Evolutionary conservation across 2,888 invertebrate genomes (phyloP).

Genomic region (Exephanes ischioxanthus): DNA sequence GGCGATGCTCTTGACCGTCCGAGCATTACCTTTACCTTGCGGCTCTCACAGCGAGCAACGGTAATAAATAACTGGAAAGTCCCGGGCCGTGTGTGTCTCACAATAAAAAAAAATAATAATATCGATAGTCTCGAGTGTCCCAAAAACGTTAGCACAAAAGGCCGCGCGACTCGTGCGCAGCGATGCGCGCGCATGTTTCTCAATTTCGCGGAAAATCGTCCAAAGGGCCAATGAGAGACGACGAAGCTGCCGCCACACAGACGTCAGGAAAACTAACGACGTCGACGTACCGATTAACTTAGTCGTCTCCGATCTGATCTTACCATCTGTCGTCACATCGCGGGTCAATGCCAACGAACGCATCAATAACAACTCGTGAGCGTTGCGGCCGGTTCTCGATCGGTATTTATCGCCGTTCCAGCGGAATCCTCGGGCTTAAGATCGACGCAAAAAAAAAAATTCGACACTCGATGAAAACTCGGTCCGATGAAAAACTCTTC

Average conservation of each 20-base stretch:
- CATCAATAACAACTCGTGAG: slow-evolving; percentile 59
- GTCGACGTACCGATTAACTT: background rate
- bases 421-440: background rate
- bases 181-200: background rate
- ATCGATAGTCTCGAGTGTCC: background rate
- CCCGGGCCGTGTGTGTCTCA: slow-evolving; percentile 51
- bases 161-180: background rate
- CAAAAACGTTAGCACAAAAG: background rate
- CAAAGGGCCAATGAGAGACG: no score
- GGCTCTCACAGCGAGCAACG: slow-evolving; percentile 74
- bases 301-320: slow-evolving; percentile 22
- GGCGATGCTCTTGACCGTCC: no score
- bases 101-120: background rate
- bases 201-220: background rate
- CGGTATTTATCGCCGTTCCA: background rate
- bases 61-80: slow-evolving; percentile 82
- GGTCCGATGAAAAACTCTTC: slow-evolving; percentile 57
- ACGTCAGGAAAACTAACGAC: background rate
- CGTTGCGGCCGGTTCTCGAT: background rate
- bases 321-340: slow-evolving; percentile 69
- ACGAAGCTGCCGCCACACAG: no score
- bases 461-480: slow-evolving; percentile 30
- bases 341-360: slow-evolving; percentile 67
- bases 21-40: no score
- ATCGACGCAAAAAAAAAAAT: background rate